phyloP scores from a whole-genome alignment of 2,888 invertebrate species.

The Zaprionus obscuricornis region DNA sequence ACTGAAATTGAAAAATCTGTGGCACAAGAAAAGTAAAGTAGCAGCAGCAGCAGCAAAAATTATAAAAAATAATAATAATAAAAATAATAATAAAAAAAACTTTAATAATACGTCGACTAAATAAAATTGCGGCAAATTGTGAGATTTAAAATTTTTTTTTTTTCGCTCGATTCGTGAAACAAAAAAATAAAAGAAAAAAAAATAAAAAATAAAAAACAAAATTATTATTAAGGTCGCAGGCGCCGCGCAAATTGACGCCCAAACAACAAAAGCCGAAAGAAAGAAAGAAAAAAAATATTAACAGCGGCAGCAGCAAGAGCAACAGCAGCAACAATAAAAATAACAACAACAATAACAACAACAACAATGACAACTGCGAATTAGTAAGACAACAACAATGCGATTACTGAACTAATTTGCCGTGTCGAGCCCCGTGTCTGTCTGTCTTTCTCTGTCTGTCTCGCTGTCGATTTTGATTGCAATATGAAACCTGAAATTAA shows the following conservation, averaged over 20 bases:
- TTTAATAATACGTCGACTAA: neutral
- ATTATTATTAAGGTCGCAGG: slow-evolving; percentile 43
- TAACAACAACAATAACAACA: slow-evolving; percentile 22
- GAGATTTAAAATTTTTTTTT: slow-evolving; percentile 19
- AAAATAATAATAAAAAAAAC: slow-evolving; percentile 22
- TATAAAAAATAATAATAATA: slow-evolving; percentile 20
- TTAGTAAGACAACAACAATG: slow-evolving; percentile 24
- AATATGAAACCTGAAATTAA: slow-evolving; percentile 72
- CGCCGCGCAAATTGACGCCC: slow-evolving; percentile 44
- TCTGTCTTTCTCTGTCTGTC: slow-evolving; percentile 2
- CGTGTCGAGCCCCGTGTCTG: slow-evolving; percentile 12
- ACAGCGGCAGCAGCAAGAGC: neutral
- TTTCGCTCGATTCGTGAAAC: too few relatives aligned
- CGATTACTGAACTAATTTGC: slow-evolving; percentile 57
- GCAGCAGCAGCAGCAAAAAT: slow-evolving; percentile 2
- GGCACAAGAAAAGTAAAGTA: neutral
- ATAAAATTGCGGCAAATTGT: slow-evolving; percentile 18
- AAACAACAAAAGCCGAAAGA: slow-evolving; percentile 17
- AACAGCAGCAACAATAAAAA: slow-evolving; percentile 4
- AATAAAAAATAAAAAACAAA: slow-evolving; percentile 5
- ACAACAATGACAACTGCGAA: slow-evolving; percentile 4
- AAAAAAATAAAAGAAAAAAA: slow-evolving; percentile 2
- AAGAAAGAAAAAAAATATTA: too few relatives aligned
- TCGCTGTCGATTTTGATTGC: slow-evolving; percentile 63
- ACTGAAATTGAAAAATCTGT: slow-evolving; percentile 29